Percentiles rank a stretch among this genome's conserved stretches.
Conservation (phyloP, 2,113 vertebrate species). For the Neogale vison region DNA sequence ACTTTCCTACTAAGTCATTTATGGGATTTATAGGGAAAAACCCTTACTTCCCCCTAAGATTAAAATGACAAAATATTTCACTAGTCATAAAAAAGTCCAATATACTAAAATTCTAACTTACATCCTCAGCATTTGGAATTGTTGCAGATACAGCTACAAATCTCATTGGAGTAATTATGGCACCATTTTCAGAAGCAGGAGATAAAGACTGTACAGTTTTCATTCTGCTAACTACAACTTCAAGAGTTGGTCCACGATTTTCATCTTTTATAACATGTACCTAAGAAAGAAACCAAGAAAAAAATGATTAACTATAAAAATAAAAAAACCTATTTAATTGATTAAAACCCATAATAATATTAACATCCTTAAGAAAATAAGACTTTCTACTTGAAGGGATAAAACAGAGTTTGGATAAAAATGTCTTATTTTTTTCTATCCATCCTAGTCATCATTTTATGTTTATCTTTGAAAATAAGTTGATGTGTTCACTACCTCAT, state of each 20-base stretch:
- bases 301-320: constrained; percentile 40
- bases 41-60: constrained; percentile 18
- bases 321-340: constrained; percentile 26
- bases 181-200: constrained; percentile 78
- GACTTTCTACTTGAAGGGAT: neutral
- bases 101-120: constrained; percentile 83
- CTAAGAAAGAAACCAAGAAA: constrained; percentile 81
- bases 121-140: constrained; percentile 95
- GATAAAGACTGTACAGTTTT: constrained; percentile 91
- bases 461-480: constrained; percentile 32
- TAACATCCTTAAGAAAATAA: constrained; percentile 63
- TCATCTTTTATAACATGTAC: constrained; percentile 96
- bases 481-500: constrained; percentile 88
- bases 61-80: constrained; percentile 30
- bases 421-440: neutral
- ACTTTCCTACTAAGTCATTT: constrained; percentile 28
- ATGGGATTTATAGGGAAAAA: neutral
- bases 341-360: constrained; percentile 52
- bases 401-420: constrained; percentile 19
- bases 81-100: constrained; percentile 4
- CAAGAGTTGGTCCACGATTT: constrained; percentile 95
- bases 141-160: constrained; percentile 98
- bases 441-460: constrained; percentile 12
- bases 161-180: constrained; percentile 86
- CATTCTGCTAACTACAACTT: constrained; percentile 98